Conservation (phyloP, 2,888 invertebrate genomes). For the Liopterus haemorrhoidalis region DNA sequence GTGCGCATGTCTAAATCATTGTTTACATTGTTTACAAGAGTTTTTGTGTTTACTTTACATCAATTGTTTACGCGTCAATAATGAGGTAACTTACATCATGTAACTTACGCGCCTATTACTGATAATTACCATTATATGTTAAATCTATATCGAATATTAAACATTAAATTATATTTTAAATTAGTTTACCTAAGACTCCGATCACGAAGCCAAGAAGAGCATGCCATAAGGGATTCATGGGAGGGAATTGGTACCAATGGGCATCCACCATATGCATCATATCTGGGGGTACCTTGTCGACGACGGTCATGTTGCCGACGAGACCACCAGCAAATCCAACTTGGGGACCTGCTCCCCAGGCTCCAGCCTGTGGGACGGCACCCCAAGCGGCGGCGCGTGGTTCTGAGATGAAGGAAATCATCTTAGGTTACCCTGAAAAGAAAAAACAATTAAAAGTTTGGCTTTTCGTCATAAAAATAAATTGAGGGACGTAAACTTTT, state of each 20-base stretch:
- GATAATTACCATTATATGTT: too few species aligned
- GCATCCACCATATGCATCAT: constrained; percentile 71
- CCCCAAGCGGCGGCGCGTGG: constrained; percentile 49
- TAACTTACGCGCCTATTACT: too few species aligned
- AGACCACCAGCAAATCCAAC: constrained; percentile 44
- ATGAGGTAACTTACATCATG: too few species aligned
- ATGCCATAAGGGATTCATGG: constrained; percentile 85
- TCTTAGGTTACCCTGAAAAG: constrained; percentile 28
- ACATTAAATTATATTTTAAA: too few species aligned
- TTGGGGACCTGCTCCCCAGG: too few species aligned
- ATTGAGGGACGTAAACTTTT: constrained; percentile 1
- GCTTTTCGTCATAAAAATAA: neutral
- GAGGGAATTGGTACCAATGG: constrained; percentile 83
- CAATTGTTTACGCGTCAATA: too few species aligned
- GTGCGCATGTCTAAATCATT: too few species aligned
- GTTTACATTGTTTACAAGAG: too few species aligned
- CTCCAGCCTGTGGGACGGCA: constrained; percentile 43
- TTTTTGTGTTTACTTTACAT: too few species aligned
- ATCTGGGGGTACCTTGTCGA: constrained; percentile 71
- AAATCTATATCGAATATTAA: too few species aligned
- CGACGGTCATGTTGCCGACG: constrained; percentile 67
- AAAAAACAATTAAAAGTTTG: constrained; percentile 1
- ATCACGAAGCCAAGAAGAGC: constrained; percentile 74
- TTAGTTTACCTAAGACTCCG: constrained; percentile 69
- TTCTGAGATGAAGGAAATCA: constrained; percentile 48